Percentiles rank a stretch among this genome's conserved stretches.
Evolutionary conservation across 2,797 vertebrate genomes (phyloP).

Genomic region (Phrynocephalus guinanensis): DNA sequence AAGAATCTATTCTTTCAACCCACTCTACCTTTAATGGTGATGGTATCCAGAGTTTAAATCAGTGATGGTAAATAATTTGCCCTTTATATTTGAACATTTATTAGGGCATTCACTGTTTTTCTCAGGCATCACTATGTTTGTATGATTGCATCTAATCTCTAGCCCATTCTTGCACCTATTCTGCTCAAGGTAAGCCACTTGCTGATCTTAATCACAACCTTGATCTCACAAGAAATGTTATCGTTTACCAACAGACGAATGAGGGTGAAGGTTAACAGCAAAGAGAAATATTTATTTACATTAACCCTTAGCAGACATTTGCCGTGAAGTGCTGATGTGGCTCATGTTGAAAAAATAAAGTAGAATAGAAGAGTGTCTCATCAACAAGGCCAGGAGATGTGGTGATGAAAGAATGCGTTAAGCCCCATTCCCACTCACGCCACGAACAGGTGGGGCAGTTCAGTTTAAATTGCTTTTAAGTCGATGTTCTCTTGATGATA

Average conservation of each 20-base stretch:
- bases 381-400: no score
- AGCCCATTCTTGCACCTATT: neutral
- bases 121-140: neutral
- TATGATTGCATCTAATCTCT: constrained; percentile 21
- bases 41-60: constrained; percentile 10
- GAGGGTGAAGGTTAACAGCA: constrained; percentile 4
- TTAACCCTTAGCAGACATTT: constrained; percentile 6
- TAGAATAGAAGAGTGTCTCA: no score
- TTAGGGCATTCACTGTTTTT: neutral
- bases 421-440: no score
- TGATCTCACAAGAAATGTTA: constrained; percentile 19
- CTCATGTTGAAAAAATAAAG: neutral
- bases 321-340: neutral
- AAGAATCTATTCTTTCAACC: neutral
- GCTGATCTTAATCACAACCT: constrained; percentile 15
- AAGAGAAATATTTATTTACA: neutral
- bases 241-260: constrained; percentile 11
- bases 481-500: neutral
- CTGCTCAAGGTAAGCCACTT: neutral
- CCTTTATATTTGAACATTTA: constrained; percentile 16
- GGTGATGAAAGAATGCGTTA: no score
- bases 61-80: constrained; percentile 6
- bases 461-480: neutral
- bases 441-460: no score
- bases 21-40: neutral